Evolutionary conservation across 2,888 invertebrate species (phyloP), one percentile per base, ranked within the genome.

Genomic region (Tineola bisselliella): DNA sequence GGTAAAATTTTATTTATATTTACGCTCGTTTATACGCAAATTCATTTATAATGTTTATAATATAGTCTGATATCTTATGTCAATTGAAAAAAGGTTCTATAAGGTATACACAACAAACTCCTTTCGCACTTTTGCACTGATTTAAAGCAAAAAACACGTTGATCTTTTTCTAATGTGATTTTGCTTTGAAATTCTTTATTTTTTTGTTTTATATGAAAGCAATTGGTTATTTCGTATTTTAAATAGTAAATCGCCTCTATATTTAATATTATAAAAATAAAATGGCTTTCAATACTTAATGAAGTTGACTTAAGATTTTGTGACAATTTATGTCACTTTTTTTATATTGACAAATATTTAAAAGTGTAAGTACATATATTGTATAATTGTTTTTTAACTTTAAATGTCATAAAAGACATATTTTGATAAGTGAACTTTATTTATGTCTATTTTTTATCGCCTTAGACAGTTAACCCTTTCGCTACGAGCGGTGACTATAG

Each of bases 21-120:
- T 48, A 15, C 17, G n/a, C 15, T 10, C 10, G 13, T 48, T 17
- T 13, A n/a, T 15, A 48, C 48, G 48, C 48, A 48, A 48, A 17
- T 48, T 48, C 48, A 17, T 17, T 48, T 48, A 48, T 48, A 38
- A 38, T 38, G 38, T 38, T 38, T 48, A 17, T 3, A 48, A 48
- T 48, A 48, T 48, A 48, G 48, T 48, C 48, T 48, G 48, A 48
- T 48, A 48, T 48, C 48, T 48, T 48, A 48, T 48, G 48, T 48
- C 48, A 48, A 48, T 48, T 48, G 48, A 48, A 17, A 43, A 43
- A 48, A 17, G 17, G 48, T 48, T 48, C 15, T 17, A n/a, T 48
- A 10, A 17, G 48, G 17, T 48, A 48, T n/a, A n/a, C 48, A 3
- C 12, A 48, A 15, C 31, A 31, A 31, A 10, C 10, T 31, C 31